phyloP scores from a whole-genome alignment of 2,113 vertebrate genomes.

The Pithys albifrons region DNA sequence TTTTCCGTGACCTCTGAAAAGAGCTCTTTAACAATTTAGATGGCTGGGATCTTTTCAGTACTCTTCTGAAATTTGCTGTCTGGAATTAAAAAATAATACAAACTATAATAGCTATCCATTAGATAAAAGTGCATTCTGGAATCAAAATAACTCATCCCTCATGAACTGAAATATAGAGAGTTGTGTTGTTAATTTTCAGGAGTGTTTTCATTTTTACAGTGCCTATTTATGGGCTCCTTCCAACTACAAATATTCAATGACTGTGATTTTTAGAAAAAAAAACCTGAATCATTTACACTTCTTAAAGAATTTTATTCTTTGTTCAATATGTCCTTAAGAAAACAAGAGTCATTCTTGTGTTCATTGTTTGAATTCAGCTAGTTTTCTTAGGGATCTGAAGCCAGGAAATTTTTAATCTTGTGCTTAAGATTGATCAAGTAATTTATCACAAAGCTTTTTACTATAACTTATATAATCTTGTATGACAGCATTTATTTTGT shows the following conservation, averaged over 20 bases:
- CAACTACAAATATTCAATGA: background rate
- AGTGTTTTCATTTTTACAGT: background rate
- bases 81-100: background rate
- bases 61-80: background rate
- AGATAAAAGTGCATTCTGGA: background rate
- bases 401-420: background rate
- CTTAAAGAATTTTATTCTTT: background rate
- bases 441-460: background rate
- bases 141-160: background rate
- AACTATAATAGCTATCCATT: background rate
- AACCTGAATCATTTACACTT: background rate
- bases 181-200: background rate
- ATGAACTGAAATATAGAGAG: background rate
- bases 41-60: background rate
- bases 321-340: background rate
- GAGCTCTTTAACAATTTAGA: background rate
- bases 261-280: background rate
- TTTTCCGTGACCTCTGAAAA: background rate
- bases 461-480: background rate
- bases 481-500: background rate
- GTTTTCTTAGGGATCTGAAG: background rate
- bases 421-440: background rate
- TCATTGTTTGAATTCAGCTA: background rate
- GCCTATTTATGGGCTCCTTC: background rate
- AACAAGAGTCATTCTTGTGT: background rate